A percentile compares a stretch with the other conserved stretches of the same genome.
Evolutionary conservation across 2,888 invertebrate species (phyloP).

Genomic region (Psylliodes chrysocephalus): DNA sequence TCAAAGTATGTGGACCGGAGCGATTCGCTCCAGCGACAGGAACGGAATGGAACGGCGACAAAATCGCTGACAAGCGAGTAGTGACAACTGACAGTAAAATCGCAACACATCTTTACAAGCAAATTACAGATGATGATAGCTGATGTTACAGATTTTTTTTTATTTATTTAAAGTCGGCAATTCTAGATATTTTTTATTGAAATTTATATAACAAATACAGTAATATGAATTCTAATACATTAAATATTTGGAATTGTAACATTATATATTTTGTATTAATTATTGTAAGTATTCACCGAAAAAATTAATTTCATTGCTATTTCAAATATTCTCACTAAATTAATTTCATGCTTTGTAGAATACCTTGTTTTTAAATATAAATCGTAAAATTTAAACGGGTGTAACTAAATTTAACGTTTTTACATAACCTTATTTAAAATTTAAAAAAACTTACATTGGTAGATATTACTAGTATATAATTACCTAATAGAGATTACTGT

Average conservation of each 20-base stretch:
- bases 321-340: not conserved
- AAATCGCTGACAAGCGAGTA: too few relatives aligned
- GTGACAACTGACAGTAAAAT: too few relatives aligned
- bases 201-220: conserved; percentile 3
- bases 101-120: too few relatives aligned
- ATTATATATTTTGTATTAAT: conserved; percentile 17
- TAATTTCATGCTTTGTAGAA: too few relatives aligned
- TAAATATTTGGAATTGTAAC: conserved; percentile 15
- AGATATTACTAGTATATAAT: not conserved
- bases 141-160: conserved; percentile 14
- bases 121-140: conserved; percentile 26
- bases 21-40: too few relatives aligned
- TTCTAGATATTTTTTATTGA: conserved; percentile 12
- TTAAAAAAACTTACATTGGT: not conserved
- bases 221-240: conserved; percentile 21
- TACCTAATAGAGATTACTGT: conserved; percentile 5
- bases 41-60: too few relatives aligned
- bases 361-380: too few relatives aligned
- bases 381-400: not conserved
- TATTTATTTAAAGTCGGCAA: conserved; percentile 15
- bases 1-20: too few relatives aligned
- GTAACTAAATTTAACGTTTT: not conserved
- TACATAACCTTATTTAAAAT: not conserved
- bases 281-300: conserved; percentile 16
- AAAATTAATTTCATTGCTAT: not conserved